Evolutionary conservation across 1,140 invertebrate genomes (phyloP).

Genomic region (Lucilia cuprina): DNA sequence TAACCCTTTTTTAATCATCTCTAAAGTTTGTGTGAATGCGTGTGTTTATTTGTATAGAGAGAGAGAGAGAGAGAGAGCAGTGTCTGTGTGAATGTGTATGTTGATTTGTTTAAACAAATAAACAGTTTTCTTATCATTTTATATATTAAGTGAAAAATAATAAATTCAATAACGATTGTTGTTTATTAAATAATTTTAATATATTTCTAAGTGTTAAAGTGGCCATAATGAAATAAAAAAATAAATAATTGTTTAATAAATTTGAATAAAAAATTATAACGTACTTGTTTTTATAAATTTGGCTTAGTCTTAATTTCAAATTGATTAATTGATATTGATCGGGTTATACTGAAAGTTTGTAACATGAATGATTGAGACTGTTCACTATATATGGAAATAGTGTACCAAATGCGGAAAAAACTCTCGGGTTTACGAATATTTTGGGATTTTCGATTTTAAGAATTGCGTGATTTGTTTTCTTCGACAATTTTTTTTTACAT

Average conservation of each 20-base stretch:
- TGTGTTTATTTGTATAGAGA: constrained; percentile 10
- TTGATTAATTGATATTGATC: too few species aligned
- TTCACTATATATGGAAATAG: too few species aligned
- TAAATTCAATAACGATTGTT: neutral
- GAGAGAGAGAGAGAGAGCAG: neutral
- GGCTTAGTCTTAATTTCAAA: too few species aligned
- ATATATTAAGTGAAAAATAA: neutral
- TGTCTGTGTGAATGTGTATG: constrained; percentile 19
- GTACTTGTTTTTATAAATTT: too few species aligned
- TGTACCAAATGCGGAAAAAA: too few species aligned
- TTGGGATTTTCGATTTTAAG: too few species aligned
- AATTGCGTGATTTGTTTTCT: too few species aligned
- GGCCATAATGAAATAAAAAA: neutral
- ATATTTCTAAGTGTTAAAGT: constrained; percentile 16
- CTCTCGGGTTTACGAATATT: too few species aligned
- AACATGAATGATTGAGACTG: too few species aligned
- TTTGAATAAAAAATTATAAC: neutral
- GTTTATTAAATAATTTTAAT: neutral
- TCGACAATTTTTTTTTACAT: too few species aligned
- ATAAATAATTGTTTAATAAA: neutral
- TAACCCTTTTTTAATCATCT: neutral
- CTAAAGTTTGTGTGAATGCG: constrained; percentile 24
- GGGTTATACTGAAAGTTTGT: too few species aligned
- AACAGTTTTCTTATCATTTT: neutral
- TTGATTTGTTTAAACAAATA: neutral